A percentile compares a stretch with the other conserved stretches of the same genome.
phyloP scores from a whole-genome alignment of 2,888 invertebrate species.

The Notocelia uddmanniana region DNA sequence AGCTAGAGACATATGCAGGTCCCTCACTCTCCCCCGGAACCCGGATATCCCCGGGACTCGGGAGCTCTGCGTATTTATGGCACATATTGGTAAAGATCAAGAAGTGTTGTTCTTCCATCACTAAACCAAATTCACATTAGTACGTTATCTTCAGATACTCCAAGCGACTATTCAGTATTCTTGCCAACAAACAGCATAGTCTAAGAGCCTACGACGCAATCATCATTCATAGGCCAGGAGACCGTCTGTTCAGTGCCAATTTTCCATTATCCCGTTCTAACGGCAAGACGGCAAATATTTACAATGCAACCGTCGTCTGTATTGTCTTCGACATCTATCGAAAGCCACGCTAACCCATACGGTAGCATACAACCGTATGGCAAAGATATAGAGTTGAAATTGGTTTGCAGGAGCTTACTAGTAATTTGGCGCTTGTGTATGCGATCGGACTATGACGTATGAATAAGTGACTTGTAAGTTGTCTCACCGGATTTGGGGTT shows the following conservation, averaged over 20 bases:
- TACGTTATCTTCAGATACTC: neutral
- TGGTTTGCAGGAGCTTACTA: constrained; percentile 47
- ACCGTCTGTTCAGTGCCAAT: constrained; percentile 68
- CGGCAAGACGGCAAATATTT: constrained; percentile 69
- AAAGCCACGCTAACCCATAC: constrained; percentile 59
- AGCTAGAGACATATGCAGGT: too few relatives aligned
- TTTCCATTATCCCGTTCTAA: constrained; percentile 70
- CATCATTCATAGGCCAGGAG: constrained; percentile 69
- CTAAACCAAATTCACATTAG: neutral
- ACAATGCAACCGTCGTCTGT: constrained; percentile 61
- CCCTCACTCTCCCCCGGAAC: too few relatives aligned
- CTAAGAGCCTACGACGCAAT: constrained; percentile 55
- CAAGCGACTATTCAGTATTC: constrained; percentile 12
- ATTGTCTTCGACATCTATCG: constrained; percentile 65
- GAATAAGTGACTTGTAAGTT: constrained; percentile 44
- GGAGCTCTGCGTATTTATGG: too few relatives aligned
- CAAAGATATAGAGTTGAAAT: constrained; percentile 52
- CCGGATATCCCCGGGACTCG: too few relatives aligned
- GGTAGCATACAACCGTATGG: constrained; percentile 47
- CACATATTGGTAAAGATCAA: too few relatives aligned
- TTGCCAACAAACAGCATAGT: constrained; percentile 45
- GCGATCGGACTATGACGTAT: constrained; percentile 36
- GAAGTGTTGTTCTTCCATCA: neutral
- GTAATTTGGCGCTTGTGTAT: constrained; percentile 12
- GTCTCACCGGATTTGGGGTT: constrained; percentile 36